Base-by-base conservation (phyloP, 1,140 invertebrate genomes). In the Drosophila sulfurigaster region DNA sequence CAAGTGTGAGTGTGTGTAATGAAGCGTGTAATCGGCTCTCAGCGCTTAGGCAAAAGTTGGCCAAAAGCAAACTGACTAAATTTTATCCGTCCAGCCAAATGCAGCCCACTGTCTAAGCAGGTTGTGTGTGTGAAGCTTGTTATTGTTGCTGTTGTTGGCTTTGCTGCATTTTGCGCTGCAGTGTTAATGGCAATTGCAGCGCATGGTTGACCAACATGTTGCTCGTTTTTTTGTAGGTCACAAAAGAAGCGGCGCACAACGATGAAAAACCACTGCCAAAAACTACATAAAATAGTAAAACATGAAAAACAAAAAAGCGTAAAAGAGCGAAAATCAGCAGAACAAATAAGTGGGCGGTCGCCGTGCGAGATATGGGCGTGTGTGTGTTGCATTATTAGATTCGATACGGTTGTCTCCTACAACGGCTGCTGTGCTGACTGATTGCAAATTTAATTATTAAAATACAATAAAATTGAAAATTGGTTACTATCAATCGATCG, bases 141-240 rank as follows among this genome's bases (percentile, higher is more conserved):
- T 20, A 13, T 20, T 2, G 46, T 48, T 48, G 15, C 52, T 43
- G 71, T 71, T 74, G 65, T 58, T 83, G 81, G 75, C 73, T 78
- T 80, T 75, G 81, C 73, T 69, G 52, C 69, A 63, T 60, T 64
- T 72, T 58, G 35, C 65, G 57, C 35, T 58, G 75, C 86, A 81
- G 78, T 89, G 85, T 82, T 89, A 89, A 89, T 90, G 86, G 87
- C 82, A 90, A 91, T 76, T 90, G 91, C 87, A 82, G 59, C 81
- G 87, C 83, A 78, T 85, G 78, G 90, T 86, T 91, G 90, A 79
- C 91, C 91, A 92, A 85, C 78, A 77, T 82, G 76, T 82, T 77
- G 70, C 65, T 71, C 16, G 62, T 75, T 82, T 58, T 58, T 92
- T 92, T 92, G 91, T 91, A 92, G 91, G 91, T 91, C 91, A 92